Evolutionary conservation across 2,113 vertebrate species (phyloP).

Genomic region (Prolemur simus): DNA sequence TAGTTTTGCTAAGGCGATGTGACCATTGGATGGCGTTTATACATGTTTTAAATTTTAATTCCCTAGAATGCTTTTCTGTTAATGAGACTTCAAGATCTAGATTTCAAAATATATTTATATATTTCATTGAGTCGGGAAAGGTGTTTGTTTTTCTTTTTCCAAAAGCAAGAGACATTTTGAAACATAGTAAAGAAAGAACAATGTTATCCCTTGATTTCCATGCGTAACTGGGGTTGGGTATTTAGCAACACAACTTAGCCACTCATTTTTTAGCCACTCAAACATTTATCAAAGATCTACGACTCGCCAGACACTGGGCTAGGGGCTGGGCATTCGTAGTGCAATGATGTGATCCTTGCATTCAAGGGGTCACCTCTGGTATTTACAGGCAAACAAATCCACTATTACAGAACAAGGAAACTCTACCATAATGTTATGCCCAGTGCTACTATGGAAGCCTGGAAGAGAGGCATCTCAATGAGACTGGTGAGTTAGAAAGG

Average conservation of each 20-base stretch:
- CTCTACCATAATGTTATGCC: neutral
- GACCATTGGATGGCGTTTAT: neutral
- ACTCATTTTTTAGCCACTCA: neutral
- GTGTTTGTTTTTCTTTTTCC: neutral
- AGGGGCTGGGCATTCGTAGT: neutral
- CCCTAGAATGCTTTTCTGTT: neutral
- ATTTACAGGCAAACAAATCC: constrained; percentile 18
- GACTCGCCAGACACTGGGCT: neutral
- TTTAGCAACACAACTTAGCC: neutral
- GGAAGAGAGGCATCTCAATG: neutral
- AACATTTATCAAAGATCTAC: neutral
- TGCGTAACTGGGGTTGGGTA: neutral
- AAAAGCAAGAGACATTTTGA: neutral
- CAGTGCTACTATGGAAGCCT: neutral
- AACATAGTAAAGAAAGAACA: neutral
- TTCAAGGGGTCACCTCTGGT: neutral
- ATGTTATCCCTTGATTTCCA: neutral
- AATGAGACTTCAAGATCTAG: neutral
- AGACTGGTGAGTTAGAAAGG: neutral
- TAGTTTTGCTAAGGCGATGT: neutral
- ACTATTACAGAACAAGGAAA: neutral
- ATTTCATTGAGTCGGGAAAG: neutral
- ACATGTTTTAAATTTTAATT: neutral
- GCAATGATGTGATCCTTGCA: neutral
- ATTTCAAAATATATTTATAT: neutral